phyloP scores from a whole-genome alignment of 2,113 vertebrate genomes.

The Otocyon megalotis region DNA sequence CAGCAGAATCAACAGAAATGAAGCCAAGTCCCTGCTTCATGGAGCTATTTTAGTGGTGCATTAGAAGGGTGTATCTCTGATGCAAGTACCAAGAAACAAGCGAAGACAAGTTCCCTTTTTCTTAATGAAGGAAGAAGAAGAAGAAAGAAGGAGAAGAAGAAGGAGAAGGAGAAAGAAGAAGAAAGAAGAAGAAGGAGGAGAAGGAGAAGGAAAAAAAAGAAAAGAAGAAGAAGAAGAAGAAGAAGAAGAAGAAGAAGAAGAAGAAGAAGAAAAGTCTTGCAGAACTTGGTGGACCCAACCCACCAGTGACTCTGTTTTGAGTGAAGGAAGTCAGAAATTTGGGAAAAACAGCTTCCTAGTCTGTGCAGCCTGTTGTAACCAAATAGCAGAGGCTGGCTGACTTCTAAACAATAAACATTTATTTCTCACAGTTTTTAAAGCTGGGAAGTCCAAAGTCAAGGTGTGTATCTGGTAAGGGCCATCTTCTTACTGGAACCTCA shows the following conservation, averaged over 20 bases:
- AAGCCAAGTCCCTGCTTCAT: background rate
- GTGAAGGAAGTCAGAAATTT: background rate
- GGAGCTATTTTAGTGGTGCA: background rate
- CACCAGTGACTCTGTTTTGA: background rate
- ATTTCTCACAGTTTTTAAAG: background rate
- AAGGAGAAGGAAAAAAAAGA: rapidly evolving
- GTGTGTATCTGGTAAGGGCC: background rate
- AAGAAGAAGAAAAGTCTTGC: background rate
- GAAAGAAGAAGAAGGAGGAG: rapidly evolving
- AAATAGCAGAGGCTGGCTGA: background rate
- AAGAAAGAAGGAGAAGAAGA: background rate
- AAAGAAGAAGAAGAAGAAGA: no score
- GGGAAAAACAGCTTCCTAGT: background rate
- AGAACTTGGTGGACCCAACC: background rate
- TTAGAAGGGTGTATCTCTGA: background rate
- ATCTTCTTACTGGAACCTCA: background rate
- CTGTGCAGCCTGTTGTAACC: background rate
- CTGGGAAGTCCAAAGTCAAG: background rate
- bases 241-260: background rate
- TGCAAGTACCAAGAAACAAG: background rate
- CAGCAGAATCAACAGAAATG: background rate
- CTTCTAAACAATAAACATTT: background rate
- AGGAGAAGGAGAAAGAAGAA: no score
- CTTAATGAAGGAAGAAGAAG: background rate
- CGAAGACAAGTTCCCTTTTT: background rate